Conservation (phyloP, 2,113 vertebrate genomes). For the Lampris incognitus region DNA sequence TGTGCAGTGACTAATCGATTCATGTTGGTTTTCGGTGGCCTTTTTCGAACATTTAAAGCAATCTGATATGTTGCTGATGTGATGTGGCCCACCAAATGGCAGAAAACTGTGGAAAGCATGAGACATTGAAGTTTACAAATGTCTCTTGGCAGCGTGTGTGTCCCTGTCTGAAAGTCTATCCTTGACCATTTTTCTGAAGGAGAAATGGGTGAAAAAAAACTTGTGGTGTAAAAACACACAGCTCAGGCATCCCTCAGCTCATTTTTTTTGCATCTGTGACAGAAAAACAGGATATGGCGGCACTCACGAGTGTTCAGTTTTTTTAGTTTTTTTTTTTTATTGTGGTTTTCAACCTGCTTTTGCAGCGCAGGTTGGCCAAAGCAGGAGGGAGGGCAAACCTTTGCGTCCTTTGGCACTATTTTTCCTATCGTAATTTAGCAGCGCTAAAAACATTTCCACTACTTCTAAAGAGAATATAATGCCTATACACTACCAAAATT, state of each 20-base stretch:
- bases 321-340: slow-evolving; percentile 27
- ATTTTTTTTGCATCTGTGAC: slow-evolving; percentile 22
- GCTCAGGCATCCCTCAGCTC: slow-evolving; percentile 20
- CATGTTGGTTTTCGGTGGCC: not conserved
- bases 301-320: slow-evolving; percentile 22
- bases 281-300: slow-evolving; percentile 76
- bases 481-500: not conserved
- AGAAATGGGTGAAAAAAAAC: not conserved
- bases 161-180: not conserved
- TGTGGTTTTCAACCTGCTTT: slow-evolving; percentile 57
- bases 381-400: slow-evolving; percentile 12
- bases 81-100: slow-evolving; percentile 5
- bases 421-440: slow-evolving; percentile 12
- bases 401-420: slow-evolving; percentile 6
- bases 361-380: slow-evolving; percentile 45
- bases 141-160: slow-evolving; percentile 36
- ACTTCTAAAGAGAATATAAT: not conserved
- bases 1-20: slow-evolving; percentile 25
- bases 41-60: slow-evolving; percentile 18
- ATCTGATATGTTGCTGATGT: slow-evolving; percentile 6
- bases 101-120: slow-evolving; percentile 21
- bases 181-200: slow-evolving; percentile 3
- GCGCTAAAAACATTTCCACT: not conserved
- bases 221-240: not conserved
- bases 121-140: slow-evolving; percentile 35